Evolutionary conservation across 2,888 invertebrate genomes (phyloP), one percentile per base, ranked within the genome.

Genomic region (Ectemnius cavifrons): DNA sequence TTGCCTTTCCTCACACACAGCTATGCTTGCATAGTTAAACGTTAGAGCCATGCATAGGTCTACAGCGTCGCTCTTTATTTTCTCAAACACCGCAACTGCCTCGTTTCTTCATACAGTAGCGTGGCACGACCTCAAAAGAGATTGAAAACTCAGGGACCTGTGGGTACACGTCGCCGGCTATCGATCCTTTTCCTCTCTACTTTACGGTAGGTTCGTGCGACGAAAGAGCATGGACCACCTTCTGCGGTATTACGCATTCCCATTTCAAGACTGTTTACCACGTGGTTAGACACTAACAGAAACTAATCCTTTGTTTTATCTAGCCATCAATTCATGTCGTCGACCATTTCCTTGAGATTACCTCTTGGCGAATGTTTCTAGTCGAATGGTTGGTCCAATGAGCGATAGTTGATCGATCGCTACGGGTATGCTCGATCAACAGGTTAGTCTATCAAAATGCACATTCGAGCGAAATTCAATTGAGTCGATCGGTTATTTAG

Each of bases 101-200:
- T 45, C 59, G 58, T 64, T 49, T 52, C 23, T 57, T 68, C 72
- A 66, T 23, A 56, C 56, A 23, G 73, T 67, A 71, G 67, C 62
- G 67, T 67, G 47, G 63, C 63, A 47, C 71, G 77, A 72, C 76
- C 76, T 69, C 64, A 67, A 76, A 77, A 71, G 67, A 71, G 71
- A 61, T 70, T 60, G 59, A 60, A 68, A 73, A 71, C 71, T 75
- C 59, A 69, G 47, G 61, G 71, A 75, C 76, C 52, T 45, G 67
- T 67, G 63, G 57, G 46, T 70, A 66, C 70, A 60, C 71, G 70
- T 67, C 73, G 77, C 65, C 68, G 59, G 18, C 59, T 73, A 78
- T 77, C 78, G 77, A 78, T 78, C 69, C 56, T 52, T 62, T 37
- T 37, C 68, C 70, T 58, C 73, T 58, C 63, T 73, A 64, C 68